Evolutionary conservation across 1,140 invertebrate species (phyloP).

Genomic region (Onthophagus taurus): DNA sequence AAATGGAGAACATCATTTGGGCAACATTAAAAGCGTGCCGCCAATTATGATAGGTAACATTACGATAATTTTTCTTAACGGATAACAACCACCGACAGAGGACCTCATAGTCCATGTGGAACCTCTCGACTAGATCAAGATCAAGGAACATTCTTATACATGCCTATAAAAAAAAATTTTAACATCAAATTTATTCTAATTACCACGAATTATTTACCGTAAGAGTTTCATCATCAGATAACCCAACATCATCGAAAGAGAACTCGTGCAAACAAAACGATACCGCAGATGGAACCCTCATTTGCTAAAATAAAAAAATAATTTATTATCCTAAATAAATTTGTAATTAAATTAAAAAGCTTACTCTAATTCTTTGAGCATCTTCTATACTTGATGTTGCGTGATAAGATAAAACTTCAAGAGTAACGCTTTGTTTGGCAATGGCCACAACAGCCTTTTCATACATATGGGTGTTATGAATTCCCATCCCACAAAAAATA

Average conservation of each 20-base stretch:
- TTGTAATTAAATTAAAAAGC: slow-evolving; percentile 20
- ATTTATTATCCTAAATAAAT: background rate
- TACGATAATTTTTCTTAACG: slow-evolving; percentile 94
- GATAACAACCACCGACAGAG: slow-evolving; percentile 84
- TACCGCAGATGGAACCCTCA: slow-evolving; percentile 72
- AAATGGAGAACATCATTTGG: slow-evolving; percentile 92
- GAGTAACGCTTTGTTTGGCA: slow-evolving; percentile 90
- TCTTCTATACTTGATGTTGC: slow-evolving; percentile 85
- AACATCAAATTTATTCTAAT: background rate
- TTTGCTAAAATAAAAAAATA: slow-evolving; percentile 29
- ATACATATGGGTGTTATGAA: slow-evolving; percentile 95
- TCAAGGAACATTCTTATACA: slow-evolving; percentile 87
- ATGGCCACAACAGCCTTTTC: slow-evolving; percentile 87
- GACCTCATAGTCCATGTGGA: slow-evolving; percentile 84
- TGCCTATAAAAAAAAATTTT: slow-evolving; percentile 43
- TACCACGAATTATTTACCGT: slow-evolving; percentile 43
- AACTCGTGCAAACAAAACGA: slow-evolving; percentile 76
- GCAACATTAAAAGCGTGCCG: slow-evolving; percentile 92
- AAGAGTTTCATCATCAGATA: slow-evolving; percentile 77
- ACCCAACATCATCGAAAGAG: slow-evolving; percentile 76
- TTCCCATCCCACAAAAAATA: slow-evolving; percentile 96
- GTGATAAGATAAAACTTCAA: slow-evolving; percentile 94
- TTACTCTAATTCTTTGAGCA: slow-evolving; percentile 71
- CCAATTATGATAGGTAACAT: slow-evolving; percentile 96
- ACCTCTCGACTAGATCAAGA: slow-evolving; percentile 79